Conservation (phyloP, 2,888 invertebrate species). For the Oscheius myriophilus region DNA sequence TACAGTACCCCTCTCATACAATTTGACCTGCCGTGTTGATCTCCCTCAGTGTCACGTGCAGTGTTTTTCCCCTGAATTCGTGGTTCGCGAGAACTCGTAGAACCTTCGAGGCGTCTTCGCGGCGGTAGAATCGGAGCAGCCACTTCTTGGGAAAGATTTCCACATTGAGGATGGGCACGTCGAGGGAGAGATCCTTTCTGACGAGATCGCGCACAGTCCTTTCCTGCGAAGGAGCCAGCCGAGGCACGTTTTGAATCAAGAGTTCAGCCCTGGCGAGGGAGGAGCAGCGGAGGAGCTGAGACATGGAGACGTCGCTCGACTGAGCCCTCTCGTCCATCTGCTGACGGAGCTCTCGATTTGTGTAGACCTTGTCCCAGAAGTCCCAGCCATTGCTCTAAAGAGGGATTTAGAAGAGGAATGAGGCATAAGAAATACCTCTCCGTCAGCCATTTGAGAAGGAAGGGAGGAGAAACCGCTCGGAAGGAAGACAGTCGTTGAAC, state of each 20-base stretch:
- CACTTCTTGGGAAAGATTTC: conserved; percentile 13
- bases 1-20: neutral
- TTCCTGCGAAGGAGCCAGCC: conserved; percentile 16
- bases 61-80: conserved; percentile 1
- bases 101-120: conserved; percentile 17
- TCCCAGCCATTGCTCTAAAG: conserved; percentile 23
- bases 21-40: conserved; percentile 3
- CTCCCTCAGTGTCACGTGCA: conserved; percentile 1
- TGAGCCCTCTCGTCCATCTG: conserved; percentile 19
- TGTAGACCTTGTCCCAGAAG: conserved; percentile 29
- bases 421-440: neutral
- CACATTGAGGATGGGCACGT: conserved; percentile 23
- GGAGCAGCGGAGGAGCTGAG: conserved; percentile 15
- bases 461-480: neutral
- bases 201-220: neutral
- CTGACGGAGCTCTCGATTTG: conserved; percentile 5
- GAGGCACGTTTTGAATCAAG: conserved; percentile 12
- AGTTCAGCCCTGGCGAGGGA: conserved; percentile 24
- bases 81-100: neutral
- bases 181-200: conserved; percentile 11
- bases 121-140: conserved; percentile 26
- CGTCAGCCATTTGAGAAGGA: neutral
- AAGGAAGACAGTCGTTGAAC: conserved; percentile 16
- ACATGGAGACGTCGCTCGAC: conserved; percentile 11
- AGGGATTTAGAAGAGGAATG: neutral